phyloP scores from a whole-genome alignment of 2,797 vertebrate genomes.

The Australoheros facetus region DNA sequence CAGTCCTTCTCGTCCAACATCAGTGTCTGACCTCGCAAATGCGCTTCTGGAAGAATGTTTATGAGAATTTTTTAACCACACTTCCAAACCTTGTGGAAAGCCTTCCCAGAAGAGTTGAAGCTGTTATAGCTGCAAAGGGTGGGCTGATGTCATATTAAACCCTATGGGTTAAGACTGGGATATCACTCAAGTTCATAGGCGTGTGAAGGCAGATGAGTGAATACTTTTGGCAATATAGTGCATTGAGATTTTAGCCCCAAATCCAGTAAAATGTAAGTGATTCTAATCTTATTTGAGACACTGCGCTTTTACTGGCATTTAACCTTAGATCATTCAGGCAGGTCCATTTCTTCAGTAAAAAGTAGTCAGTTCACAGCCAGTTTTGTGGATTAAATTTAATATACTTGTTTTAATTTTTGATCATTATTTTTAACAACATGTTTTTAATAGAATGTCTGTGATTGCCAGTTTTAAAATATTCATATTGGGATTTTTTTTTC shows the following conservation, averaged over 20 bases:
- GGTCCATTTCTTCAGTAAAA: neutral
- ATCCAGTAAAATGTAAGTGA: neutral
- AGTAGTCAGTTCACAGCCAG: neutral
- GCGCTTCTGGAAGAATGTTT: too few species aligned
- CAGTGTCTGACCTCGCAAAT: too few species aligned
- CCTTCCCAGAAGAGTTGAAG: too few species aligned
- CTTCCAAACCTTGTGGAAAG: too few species aligned
- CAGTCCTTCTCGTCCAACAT: too few species aligned
- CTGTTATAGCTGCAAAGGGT: too few species aligned
- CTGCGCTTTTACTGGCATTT: neutral
- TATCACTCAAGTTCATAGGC: too few species aligned
- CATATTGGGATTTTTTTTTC: neutral
- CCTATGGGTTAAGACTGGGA: too few species aligned
- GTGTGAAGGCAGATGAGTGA: too few species aligned
- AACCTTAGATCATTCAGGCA: neutral
- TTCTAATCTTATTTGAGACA: neutral
- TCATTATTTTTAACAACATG: neutral
- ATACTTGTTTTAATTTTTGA: neutral
- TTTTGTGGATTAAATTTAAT: neutral
- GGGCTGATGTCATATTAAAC: too few species aligned
- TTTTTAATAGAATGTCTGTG: neutral
- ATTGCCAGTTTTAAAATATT: neutral
- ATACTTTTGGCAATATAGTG: too few species aligned
- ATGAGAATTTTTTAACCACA: too few species aligned
- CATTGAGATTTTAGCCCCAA: neutral